Conservation (phyloP, 2,888 invertebrate species). For the Arge pagana region DNA sequence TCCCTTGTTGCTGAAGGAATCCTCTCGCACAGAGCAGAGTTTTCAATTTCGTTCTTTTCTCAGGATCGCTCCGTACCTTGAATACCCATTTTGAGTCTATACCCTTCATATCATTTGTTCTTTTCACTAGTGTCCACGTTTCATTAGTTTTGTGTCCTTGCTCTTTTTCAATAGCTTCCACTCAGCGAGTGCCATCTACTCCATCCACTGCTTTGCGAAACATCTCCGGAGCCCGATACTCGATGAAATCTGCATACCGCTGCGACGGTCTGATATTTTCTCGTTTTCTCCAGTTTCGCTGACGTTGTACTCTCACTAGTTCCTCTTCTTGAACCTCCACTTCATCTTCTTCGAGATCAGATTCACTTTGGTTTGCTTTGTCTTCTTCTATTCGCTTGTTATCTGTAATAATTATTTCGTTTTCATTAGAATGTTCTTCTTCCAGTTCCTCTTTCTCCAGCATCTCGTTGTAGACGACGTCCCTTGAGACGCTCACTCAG, state of each 20-base stretch:
- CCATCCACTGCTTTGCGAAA: too few relatives aligned
- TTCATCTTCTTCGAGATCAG: too few relatives aligned
- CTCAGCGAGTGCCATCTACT: too few relatives aligned
- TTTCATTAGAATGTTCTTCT: neutral
- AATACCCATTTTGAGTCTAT: conserved; percentile 17
- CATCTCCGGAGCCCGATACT: neutral
- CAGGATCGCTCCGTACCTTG: too few relatives aligned
- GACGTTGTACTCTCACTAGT: neutral
- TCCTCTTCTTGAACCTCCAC: too few relatives aligned
- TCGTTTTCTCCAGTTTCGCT: too few relatives aligned
- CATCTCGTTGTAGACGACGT: conserved; percentile 23
- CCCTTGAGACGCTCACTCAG: conserved; percentile 9
- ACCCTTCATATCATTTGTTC: neutral
- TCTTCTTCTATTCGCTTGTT: too few relatives aligned
- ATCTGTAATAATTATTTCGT: too few relatives aligned
- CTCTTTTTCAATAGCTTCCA: neutral
- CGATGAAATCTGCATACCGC: too few relatives aligned
- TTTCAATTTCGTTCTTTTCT: too few relatives aligned
- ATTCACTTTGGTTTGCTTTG: too few relatives aligned
- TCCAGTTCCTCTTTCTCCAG: neutral
- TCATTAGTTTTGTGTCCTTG: neutral
- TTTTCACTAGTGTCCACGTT: conserved; percentile 11
- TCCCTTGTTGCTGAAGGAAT: neutral
- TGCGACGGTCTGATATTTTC: too few relatives aligned
- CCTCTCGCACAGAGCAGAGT: conserved; percentile 11